These are phyloP conservation scores for Ophiodon elongatus DNA, from an alignment of 2,113 vertebrate species.

Conservation along the genomic window DNA sequence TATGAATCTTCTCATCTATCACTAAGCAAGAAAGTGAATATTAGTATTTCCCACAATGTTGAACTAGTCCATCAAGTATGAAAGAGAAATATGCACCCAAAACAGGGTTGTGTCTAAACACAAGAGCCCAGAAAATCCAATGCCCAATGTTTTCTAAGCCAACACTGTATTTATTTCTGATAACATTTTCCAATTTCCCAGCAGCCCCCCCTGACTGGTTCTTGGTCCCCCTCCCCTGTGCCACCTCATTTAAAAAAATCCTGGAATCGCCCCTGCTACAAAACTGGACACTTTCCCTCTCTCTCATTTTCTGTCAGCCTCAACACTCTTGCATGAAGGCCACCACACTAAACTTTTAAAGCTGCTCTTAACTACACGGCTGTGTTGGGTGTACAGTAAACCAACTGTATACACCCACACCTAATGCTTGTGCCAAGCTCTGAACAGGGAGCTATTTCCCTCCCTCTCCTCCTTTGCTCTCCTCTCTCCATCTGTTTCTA, in stretches of 20 bases:
- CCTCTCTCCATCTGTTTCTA: conserved; percentile 81
- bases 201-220: neutral
- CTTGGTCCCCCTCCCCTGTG: neutral
- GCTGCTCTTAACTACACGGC: conserved; percentile 42
- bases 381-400: conserved; percentile 70
- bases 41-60: neutral
- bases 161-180: neutral
- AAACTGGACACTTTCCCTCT: neutral
- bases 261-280: neutral
- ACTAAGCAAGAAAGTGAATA: neutral
- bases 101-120: neutral
- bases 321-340: conserved; percentile 26
- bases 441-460: conserved; percentile 73
- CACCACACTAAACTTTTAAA: conserved; percentile 55
- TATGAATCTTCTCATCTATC: neutral
- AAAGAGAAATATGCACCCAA: conserved; percentile 8
- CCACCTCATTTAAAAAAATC: neutral
- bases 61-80: neutral
- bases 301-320: conserved; percentile 13
- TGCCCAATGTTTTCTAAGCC: neutral
- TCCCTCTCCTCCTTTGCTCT: conserved; percentile 72
- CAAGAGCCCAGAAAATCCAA: neutral
- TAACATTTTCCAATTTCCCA: neutral
- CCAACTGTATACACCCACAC: conserved; percentile 69
- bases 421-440: conserved; percentile 65